A percentile compares a stretch with the other conserved stretches of the same genome.
Conservation (phyloP, 2,888 invertebrate genomes). For the Caenorhabditis sp. region DNA sequence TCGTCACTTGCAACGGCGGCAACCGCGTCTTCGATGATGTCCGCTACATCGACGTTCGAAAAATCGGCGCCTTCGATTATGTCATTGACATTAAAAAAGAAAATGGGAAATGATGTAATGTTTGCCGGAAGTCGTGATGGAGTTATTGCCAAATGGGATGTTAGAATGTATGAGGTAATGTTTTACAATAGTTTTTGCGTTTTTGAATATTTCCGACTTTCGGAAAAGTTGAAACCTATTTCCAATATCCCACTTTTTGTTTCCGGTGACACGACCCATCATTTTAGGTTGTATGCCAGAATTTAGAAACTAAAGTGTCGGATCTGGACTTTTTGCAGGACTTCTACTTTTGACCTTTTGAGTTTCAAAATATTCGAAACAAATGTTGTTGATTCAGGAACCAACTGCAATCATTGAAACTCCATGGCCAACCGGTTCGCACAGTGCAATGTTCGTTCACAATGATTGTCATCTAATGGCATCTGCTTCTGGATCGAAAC, state of each 20-base stretch:
- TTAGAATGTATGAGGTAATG: conserved; percentile 71
- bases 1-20: too few relatives aligned
- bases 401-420: conserved; percentile 16
- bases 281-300: too few relatives aligned
- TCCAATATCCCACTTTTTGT: neutral
- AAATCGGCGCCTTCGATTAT: conserved; percentile 11
- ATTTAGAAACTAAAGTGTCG: too few relatives aligned
- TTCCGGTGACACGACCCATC: too few relatives aligned
- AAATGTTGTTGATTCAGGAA: too few relatives aligned
- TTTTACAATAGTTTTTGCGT: neutral
- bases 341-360: too few relatives aligned
- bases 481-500: conserved; percentile 7
- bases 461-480: conserved; percentile 26
- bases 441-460: conserved; percentile 23
- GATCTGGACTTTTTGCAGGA: too few relatives aligned
- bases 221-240: neutral
- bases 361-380: too few relatives aligned
- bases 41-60: neutral
- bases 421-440: conserved; percentile 11
- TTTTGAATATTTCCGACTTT: neutral
- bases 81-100: conserved; percentile 17
- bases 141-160: conserved; percentile 77
- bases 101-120: conserved; percentile 25
- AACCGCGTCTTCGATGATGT: too few relatives aligned
- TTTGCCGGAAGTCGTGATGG: conserved; percentile 78